Evolutionary conservation across 30 jellyfish, hydroid and myxozoan genomes (phyloP), one percentile per base, ranked within the genome.

Genomic region (Sanderia malayensis): DNA sequence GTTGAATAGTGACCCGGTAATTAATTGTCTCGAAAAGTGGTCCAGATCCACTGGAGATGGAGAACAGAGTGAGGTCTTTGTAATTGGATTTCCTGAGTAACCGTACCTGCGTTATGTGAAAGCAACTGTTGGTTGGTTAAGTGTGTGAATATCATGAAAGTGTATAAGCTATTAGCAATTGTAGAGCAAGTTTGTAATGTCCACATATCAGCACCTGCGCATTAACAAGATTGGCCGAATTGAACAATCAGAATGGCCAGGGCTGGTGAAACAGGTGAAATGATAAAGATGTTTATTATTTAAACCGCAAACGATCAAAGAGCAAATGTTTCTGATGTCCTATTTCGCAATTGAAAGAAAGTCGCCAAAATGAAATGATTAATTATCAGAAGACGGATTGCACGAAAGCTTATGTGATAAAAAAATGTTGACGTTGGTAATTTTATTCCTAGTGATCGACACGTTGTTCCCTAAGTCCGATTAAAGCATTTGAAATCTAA

Each of bases 11-110:
- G 80, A 32, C 79, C 82, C 61, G 89, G 89, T 64, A 78, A 78
- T 65, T 65, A 78, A 47, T 62, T 22, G 78, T 61, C 80, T 7
- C 71, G 2, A 67, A 76, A 64, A 65, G 64, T 45, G 52, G 52
- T 82, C 70, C 70, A 65, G 89, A 46, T 33, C 82, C 82, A 76
- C 89, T 49, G 44, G 65, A 65, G 81, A 76, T 82, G 53, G 61
- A 18, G 69, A n/a, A 58, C 69, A 65, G 74, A 65, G 65, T 78
- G 89, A 46, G 44, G 62, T 61, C 64, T 76, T 25, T 10, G 46
- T 76, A 76, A 76, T 31, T 32, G 33, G 87, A 76, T 76, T 76
- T 76, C 87, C 87, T 62, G 29, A 76, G 59, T 65, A 76, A 76
- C 63, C 78, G 79, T 31, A 61, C 44, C 61, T 28, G 31, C 29